Conservation (phyloP, 2,113 vertebrate genomes). For the Chionodraco myersi region DNA sequence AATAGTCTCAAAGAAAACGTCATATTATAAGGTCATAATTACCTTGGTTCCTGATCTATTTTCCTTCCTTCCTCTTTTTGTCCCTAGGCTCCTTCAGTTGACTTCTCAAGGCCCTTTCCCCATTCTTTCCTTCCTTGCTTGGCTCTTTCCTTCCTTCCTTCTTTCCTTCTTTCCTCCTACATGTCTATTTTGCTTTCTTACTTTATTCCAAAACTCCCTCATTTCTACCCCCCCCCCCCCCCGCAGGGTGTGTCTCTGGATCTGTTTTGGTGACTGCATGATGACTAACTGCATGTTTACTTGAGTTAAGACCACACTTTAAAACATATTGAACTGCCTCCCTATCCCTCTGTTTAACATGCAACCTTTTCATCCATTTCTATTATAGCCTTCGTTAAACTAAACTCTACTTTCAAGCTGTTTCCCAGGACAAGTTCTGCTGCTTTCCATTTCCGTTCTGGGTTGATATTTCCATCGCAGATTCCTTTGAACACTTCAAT, state of each 20-base stretch:
- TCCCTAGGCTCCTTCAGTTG: too few species aligned
- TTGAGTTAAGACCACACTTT: conserved; percentile 33
- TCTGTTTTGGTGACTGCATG: conserved; percentile 39
- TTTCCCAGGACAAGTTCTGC: not conserved
- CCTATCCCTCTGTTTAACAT: not conserved
- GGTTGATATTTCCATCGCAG: too few species aligned
- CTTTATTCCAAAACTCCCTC: not conserved
- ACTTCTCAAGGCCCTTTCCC: too few species aligned
- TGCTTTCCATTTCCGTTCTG: not conserved
- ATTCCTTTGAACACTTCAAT: not conserved
- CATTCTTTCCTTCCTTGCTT: too few species aligned
- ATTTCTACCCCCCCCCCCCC: too few species aligned
- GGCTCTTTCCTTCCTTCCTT: not conserved
- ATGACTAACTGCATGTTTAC: conserved; percentile 39
- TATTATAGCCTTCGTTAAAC: not conserved
- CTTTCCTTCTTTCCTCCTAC: not conserved
- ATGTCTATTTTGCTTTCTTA: not conserved
- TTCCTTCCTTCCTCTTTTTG: too few species aligned
- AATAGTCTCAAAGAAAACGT: not conserved
- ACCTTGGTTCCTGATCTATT: too few species aligned
- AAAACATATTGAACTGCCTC: conserved; percentile 11
- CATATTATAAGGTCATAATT: not conserved
- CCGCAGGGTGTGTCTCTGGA: conserved; percentile 47
- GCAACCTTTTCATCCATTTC: not conserved
- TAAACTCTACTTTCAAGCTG: not conserved